phyloP scores from a whole-genome alignment of 2,888 invertebrate species.

The Rhagonycha fulva region DNA sequence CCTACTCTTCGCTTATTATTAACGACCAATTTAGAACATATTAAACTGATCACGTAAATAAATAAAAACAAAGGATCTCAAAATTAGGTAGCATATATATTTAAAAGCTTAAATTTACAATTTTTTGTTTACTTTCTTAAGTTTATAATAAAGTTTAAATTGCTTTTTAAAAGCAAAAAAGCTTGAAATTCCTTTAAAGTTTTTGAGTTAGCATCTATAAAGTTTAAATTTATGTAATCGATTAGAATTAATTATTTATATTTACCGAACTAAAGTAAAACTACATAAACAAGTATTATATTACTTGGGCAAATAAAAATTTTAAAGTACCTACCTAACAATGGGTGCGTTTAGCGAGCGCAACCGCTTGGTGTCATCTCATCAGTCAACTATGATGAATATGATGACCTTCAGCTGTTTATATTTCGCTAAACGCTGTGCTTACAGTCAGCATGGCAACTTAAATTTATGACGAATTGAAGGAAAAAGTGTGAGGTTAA shows the following conservation, averaged over 20 bases:
- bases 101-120: neutral
- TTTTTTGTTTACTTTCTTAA: neutral
- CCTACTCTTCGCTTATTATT: neutral
- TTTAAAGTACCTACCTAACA: neutral
- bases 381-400: too few species aligned
- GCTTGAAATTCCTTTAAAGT: neutral
- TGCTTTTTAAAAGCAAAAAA: neutral
- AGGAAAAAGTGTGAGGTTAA: too few species aligned
- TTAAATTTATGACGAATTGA: too few species aligned
- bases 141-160: neutral
- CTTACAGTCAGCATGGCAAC: too few species aligned
- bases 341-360: too few species aligned
- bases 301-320: neutral
- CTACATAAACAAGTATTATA: neutral
- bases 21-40: neutral
- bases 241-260: neutral
- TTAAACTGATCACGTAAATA: too few species aligned
- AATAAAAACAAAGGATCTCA: neutral
- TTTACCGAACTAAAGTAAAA: neutral
- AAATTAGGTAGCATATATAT: neutral
- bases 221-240: neutral
- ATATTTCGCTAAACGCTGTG: too few species aligned
- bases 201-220: neutral
- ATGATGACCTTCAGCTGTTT: too few species aligned
- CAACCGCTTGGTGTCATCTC: too few species aligned